Evolutionary conservation across 2,888 invertebrate genomes (phyloP).

Genomic region (Stegana nigrithorax): DNA sequence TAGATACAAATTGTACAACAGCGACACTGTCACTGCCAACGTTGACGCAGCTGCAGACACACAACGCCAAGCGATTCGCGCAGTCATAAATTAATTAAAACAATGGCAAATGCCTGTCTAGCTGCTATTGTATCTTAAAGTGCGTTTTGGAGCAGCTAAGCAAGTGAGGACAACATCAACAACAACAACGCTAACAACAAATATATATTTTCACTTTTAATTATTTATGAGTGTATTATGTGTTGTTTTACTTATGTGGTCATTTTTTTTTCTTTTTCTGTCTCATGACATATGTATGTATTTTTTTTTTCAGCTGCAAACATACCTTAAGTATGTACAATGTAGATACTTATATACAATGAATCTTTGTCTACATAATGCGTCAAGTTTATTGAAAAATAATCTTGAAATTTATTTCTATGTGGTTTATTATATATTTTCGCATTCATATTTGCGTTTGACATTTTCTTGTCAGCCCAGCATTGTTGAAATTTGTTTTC

Average conservation of each 20-base stretch:
- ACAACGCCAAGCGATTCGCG: conserved; percentile 48
- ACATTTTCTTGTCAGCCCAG: conserved; percentile 12
- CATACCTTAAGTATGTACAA: background rate
- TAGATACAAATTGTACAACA: background rate
- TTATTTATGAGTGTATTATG: too few relatives aligned
- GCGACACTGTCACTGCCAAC: conserved; percentile 7
- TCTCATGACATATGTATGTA: too few relatives aligned
- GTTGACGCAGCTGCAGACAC: background rate
- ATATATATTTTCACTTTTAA: conserved; percentile 23
- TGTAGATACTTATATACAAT: conserved; percentile 16
- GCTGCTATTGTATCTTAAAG: background rate
- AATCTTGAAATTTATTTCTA: conserved; percentile 43
- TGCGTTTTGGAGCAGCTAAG: background rate
- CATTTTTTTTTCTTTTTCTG: conserved; percentile 18
- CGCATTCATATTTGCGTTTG: conserved; percentile 1
- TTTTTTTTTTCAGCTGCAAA: conserved; percentile 19
- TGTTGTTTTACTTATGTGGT: conserved; percentile 10
- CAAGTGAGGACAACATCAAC: background rate
- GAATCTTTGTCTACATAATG: too few relatives aligned
- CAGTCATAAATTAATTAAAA: conserved; percentile 64
- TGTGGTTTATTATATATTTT: conserved; percentile 11
- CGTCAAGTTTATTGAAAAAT: conserved; percentile 27
- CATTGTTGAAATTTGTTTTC: too few relatives aligned
- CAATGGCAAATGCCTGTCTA: conserved; percentile 36
- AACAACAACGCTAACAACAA: background rate